Conservation (phyloP, 2,888 invertebrate genomes). For the Microchrysa polita region DNA sequence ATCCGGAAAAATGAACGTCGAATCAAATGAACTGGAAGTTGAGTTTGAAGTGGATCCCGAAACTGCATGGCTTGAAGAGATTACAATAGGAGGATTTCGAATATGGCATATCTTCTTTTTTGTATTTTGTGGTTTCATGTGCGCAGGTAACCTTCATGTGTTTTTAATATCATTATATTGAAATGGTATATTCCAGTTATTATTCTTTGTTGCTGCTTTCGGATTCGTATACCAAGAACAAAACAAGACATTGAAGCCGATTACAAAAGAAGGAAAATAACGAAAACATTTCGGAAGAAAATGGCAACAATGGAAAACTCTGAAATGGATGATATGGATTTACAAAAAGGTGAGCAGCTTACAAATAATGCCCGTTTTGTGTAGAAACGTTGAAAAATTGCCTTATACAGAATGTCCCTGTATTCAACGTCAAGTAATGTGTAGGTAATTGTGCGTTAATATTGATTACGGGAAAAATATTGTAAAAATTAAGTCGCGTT, state of each 20-base stretch:
- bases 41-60: slow-evolving; percentile 61
- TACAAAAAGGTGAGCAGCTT: slow-evolving; percentile 61
- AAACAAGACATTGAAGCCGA: slow-evolving; percentile 96
- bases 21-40: slow-evolving; percentile 52
- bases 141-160: slow-evolving; percentile 70
- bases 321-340: slow-evolving; percentile 77
- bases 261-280: slow-evolving; percentile 84
- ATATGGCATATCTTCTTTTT: slow-evolving; percentile 85
- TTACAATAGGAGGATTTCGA: slow-evolving; percentile 74
- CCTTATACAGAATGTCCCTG: too few species aligned
- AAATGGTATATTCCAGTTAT: slow-evolving; percentile 69
- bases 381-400: too few species aligned
- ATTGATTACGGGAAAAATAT: too few species aligned
- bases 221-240: slow-evolving; percentile 90
- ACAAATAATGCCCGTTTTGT: too few species aligned
- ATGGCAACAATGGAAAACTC: slow-evolving; percentile 83
- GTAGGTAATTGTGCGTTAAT: too few species aligned
- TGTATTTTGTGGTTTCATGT: slow-evolving; percentile 71
- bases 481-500: too few species aligned
- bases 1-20: slow-evolving; percentile 40
- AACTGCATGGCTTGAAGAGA: slow-evolving; percentile 78
- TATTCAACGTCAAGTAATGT: too few species aligned
- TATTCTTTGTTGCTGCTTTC: slow-evolving; percentile 88
- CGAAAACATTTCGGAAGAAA: slow-evolving; percentile 83
- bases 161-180: slow-evolving; percentile 5